These are phyloP conservation scores for Atherinosoma microstoma DNA, from an alignment of 2,797 vertebrate species.

Conservation along the genomic window DNA sequence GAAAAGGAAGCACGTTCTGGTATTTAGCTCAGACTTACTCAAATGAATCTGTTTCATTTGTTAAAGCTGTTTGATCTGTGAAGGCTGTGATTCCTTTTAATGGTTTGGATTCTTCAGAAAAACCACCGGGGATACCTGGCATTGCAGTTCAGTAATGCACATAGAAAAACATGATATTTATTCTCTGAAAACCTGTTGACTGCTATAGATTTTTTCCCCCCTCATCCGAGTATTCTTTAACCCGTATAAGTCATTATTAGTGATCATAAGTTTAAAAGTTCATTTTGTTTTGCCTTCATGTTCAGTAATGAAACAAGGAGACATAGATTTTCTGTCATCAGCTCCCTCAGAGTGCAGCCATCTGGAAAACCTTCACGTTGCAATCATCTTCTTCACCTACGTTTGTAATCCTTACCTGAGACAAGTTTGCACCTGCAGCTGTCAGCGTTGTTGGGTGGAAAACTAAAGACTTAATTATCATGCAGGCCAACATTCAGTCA, in stretches of 20 bases:
- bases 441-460: background rate
- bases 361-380: conserved; percentile 1
- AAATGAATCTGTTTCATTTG: conserved; percentile 33
- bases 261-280: background rate
- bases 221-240: background rate
- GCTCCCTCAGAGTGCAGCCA: background rate
- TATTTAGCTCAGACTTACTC: conserved; percentile 24
- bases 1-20: conserved; percentile 7
- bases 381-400: too few relatives aligned
- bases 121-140: background rate
- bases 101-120: background rate
- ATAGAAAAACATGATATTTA: conserved; percentile 2
- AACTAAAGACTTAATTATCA: background rate
- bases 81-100: background rate
- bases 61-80: conserved; percentile 26
- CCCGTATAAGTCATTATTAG: background rate
- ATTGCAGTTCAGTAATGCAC: background rate
- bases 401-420: background rate
- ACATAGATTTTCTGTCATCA: background rate
- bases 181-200: background rate
- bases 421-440: background rate
- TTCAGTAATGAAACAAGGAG: background rate
- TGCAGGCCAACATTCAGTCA: too few relatives aligned
- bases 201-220: background rate
- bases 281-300: background rate